Conservation (phyloP, 2,888 invertebrate genomes). For the Scaptomyza polygonia region DNA sequence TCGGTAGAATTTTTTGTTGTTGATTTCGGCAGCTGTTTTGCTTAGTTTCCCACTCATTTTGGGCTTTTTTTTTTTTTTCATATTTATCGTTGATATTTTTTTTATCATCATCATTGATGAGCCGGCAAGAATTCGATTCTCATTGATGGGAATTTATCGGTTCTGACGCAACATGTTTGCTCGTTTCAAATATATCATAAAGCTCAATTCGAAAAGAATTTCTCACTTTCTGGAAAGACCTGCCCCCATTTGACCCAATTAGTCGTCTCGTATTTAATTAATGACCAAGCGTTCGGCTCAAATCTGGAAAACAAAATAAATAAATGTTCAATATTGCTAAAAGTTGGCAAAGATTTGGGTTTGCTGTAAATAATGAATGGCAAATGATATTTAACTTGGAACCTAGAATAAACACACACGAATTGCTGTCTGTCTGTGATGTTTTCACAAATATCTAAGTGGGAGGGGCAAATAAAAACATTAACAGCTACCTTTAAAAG, state of each 20-base stretch:
- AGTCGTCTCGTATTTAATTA: slow-evolving; percentile 29
- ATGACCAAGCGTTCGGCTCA: slow-evolving; percentile 25
- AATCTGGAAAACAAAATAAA: no score
- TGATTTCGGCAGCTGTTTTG: slow-evolving; percentile 45
- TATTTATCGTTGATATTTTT: slow-evolving; percentile 41
- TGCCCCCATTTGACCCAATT: slow-evolving; percentile 64
- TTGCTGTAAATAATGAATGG: slow-evolving; percentile 21
- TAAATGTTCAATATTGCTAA: slow-evolving; percentile 16
- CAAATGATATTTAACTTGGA: slow-evolving; percentile 56
- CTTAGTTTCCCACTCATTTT: slow-evolving; percentile 59
- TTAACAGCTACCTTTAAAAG: slow-evolving; percentile 43
- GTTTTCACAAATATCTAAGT: slow-evolving; percentile 53
- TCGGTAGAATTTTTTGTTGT: slow-evolving; percentile 21
- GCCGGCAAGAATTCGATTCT: background rate
- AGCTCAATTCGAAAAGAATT: no score
- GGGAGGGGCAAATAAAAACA: slow-evolving; percentile 31
- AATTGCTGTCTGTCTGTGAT: slow-evolving; percentile 23
- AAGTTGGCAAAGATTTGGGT: slow-evolving; percentile 14
- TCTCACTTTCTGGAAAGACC: background rate
- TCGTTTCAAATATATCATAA: no score
- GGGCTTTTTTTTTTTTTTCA: slow-evolving; percentile 7
- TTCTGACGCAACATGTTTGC: slow-evolving; percentile 23
- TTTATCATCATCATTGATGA: slow-evolving; percentile 22
- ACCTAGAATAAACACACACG: slow-evolving; percentile 54
- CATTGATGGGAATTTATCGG: slow-evolving; percentile 21